These are phyloP conservation scores for Poecilia wingei DNA, from an alignment of 2,797 vertebrate genomes.

Conservation along the genomic window DNA sequence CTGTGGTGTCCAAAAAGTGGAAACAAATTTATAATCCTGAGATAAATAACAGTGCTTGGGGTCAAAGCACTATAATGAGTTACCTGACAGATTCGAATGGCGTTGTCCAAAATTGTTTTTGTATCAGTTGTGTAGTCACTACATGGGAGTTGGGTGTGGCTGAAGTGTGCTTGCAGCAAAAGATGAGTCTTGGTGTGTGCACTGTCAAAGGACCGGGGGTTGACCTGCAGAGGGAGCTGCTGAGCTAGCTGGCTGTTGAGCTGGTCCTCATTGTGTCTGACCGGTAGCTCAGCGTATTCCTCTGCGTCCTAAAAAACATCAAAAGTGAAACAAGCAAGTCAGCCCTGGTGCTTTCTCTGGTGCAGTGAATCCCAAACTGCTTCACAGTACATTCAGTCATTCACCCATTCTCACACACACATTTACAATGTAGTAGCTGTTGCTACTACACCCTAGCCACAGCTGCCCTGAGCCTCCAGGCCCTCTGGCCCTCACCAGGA, in stretches of 20 bases:
- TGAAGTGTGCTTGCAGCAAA: slow-evolving; percentile 95
- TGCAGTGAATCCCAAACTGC: too few relatives aligned
- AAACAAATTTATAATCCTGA: neutral
- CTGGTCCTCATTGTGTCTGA: slow-evolving; percentile 98
- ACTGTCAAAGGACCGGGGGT: slow-evolving; percentile 92
- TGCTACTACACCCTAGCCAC: too few relatives aligned
- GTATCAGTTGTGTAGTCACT: slow-evolving; percentile 95
- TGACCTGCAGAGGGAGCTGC: slow-evolving; percentile 91
- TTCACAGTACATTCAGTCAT: too few relatives aligned
- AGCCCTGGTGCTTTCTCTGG: neutral
- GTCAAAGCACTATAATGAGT: neutral
- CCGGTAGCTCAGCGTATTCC: slow-evolving; percentile 94
- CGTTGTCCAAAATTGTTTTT: slow-evolving; percentile 95
- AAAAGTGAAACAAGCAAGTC: slow-evolving; percentile 27
- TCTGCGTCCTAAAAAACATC: slow-evolving; percentile 88
- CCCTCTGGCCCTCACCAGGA: too few relatives aligned
- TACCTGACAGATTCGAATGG: slow-evolving; percentile 96
- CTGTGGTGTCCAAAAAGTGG: neutral
- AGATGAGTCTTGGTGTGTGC: slow-evolving; percentile 96
- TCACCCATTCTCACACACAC: too few relatives aligned
- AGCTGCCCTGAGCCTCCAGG: too few relatives aligned
- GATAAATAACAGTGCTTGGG: neutral
- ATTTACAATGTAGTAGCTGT: too few relatives aligned
- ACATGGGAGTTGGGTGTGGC: slow-evolving; percentile 88
- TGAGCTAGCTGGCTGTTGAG: slow-evolving; percentile 94